phyloP scores from a whole-genome alignment of 1,140 invertebrate genomes.

The Grapholita molesta region DNA sequence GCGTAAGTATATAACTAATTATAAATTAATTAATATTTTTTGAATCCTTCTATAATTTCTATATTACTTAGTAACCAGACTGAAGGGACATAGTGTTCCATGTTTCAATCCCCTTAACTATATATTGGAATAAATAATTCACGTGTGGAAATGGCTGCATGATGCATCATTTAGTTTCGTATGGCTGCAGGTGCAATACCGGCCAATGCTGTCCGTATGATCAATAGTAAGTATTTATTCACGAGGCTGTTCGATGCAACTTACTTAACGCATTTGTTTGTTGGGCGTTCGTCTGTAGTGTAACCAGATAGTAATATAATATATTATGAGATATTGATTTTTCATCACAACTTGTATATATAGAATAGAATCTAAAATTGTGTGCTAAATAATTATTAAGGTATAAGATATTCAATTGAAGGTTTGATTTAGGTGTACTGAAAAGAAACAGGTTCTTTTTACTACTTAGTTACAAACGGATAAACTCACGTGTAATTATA shows the following conservation, averaged over 20 bases:
- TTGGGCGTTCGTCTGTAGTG: background rate
- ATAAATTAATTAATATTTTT: no score
- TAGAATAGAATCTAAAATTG: background rate
- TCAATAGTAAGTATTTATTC: slow-evolving; percentile 16
- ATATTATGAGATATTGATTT: background rate
- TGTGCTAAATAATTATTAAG: background rate
- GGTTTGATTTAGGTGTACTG: background rate
- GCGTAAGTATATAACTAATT: no score
- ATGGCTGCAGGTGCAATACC: background rate
- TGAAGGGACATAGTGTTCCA: background rate
- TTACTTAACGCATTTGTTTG: slow-evolving; percentile 12
- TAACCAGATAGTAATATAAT: background rate
- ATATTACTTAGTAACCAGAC: background rate
- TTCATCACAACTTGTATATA: background rate
- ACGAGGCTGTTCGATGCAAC: background rate
- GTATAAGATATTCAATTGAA: background rate
- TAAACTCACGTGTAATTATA: no score
- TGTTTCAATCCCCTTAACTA: no score
- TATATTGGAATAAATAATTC: background rate
- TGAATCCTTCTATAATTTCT: no score
- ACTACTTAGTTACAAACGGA: no score
- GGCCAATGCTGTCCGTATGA: background rate
- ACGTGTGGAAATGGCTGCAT: background rate
- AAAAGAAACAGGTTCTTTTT: no score
- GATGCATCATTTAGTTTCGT: background rate